Base-by-base conservation (phyloP, 1,140 invertebrate species). In the Brachionus rubens region DNA sequence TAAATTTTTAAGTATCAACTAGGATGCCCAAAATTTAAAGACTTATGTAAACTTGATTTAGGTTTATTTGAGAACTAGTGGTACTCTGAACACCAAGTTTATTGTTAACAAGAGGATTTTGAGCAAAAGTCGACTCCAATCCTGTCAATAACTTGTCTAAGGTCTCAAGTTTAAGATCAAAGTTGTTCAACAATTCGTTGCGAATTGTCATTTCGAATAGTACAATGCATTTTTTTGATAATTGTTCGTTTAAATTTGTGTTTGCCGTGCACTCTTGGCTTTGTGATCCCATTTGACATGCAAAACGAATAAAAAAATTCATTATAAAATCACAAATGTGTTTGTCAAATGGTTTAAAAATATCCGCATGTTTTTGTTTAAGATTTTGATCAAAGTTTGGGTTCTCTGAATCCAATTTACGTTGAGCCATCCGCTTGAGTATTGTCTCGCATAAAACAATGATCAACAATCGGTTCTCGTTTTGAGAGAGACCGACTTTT, bases 381-480 rank as follows among this genome's bases (percentile, higher is more conserved):
- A n/a, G 3, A 50, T 68, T 65, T 36, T 50, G 72, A 9, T 81
- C 79, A 33, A 56, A 28, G 10, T 33, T 33, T 9, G 16, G 24
- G 24, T 86, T 83, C 50, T 82, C 79, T 68, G 90, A 89, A 75
- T 90, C 90, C 78, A 88, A 89, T 26, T 90, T 89, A 77, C 90
- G 83, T 79, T 91, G 89, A 67, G 95, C 83, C 82, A 98, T 96
- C 96, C 96, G 99, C 82, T 96, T 97, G 40, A 98, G 92, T 43
- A 96, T 92, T 0, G 98, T 94, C 85, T 99, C 96, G 16, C 93
- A 93, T n/a, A 98, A 85, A 81, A 99, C 96, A 0, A 98, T 92
- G 26, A 94, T 92, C 19, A 98, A 84, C 80, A 92, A 91, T 50
- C 92, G 88, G 80, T 98, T 92, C 77, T 98, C 94, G 67, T 95